These are phyloP conservation scores for Dolichotis patagonum DNA, from an alignment of 2,113 vertebrate species.

Conservation along the genomic window DNA sequence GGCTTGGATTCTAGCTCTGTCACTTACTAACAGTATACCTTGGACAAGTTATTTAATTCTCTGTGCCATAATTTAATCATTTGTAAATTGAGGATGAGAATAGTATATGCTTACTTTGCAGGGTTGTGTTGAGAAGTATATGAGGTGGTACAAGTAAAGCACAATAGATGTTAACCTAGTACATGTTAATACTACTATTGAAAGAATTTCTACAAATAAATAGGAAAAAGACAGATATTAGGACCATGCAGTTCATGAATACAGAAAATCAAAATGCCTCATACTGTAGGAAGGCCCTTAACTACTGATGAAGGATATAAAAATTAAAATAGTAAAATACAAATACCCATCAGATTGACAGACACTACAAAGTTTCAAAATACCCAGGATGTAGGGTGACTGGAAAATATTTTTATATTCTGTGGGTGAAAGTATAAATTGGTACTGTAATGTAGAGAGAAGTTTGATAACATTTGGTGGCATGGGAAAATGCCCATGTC, in stretches of 20 bases:
- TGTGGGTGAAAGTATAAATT: conserved; percentile 50
- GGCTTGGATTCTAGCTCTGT: not conserved
- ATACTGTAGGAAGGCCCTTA: not conserved
- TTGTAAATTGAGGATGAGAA: conserved; percentile 1
- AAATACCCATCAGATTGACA: not conserved
- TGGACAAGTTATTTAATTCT: not conserved
- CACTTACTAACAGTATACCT: not conserved
- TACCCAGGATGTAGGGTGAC: not conserved
- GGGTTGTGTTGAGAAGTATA: conserved; percentile 22
- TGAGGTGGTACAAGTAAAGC: conserved; percentile 6
- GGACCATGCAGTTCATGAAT: conserved; percentile 1
- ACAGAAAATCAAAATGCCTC: not conserved
- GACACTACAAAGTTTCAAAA: conserved; percentile 42
- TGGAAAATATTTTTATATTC: not conserved
- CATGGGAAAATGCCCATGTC: conserved; percentile 3
- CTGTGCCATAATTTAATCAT: not conserved
- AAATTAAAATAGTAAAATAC: conserved; percentile 1
- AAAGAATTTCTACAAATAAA: conserved; percentile 13
- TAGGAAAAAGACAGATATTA: not conserved
- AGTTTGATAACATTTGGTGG: conserved; percentile 25
- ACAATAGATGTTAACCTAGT: not conserved
- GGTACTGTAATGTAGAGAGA: not conserved
- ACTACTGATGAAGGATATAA: not conserved
- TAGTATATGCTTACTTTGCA: not conserved
- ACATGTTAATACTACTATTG: conserved; percentile 1